Percentiles rank a stretch among this genome's conserved stretches.
Conservation (phyloP, 2,888 invertebrate species). For the Eucriotettix oculatus region DNA sequence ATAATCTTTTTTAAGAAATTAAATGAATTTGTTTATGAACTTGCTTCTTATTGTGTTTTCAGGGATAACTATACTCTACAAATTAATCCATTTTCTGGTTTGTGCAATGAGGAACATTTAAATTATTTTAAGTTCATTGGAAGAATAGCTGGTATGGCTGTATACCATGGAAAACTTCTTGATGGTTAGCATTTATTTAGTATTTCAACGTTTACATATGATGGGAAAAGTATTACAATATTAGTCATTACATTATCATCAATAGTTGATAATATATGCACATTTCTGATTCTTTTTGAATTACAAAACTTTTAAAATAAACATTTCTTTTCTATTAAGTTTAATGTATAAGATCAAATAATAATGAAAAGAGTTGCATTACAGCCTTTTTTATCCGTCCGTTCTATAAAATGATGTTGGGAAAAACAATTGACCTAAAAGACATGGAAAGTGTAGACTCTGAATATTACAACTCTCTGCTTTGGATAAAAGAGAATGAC, state of each 20-base stretch:
- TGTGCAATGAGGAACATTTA: conserved; percentile 95
- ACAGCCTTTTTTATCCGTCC: conserved; percentile 97
- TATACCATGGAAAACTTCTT: conserved; percentile 93
- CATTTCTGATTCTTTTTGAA: neutral
- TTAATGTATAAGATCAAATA: neutral
- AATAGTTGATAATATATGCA: neutral
- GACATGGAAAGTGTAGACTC: conserved; percentile 99
- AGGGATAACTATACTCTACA: conserved; percentile 97
- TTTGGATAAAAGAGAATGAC: conserved; percentile 86
- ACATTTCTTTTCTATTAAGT: neutral
- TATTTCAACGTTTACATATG: too few relatives aligned
- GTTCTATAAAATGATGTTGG: conserved; percentile 99
- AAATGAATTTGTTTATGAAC: neutral
- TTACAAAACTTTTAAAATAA: too few relatives aligned
- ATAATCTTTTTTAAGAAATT: too few relatives aligned
- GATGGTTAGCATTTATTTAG: conserved; percentile 49
- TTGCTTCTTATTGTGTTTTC: neutral
- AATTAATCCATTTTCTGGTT: conserved; percentile 94
- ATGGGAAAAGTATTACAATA: too few relatives aligned
- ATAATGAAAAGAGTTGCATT: conserved; percentile 8
- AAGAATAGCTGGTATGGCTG: conserved; percentile 95
- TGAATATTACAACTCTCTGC: conserved; percentile 93
- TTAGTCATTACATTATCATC: too few relatives aligned
- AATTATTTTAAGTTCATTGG: conserved; percentile 98
- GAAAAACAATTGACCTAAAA: conserved; percentile 79